Conservation (phyloP, 2,113 vertebrate species). For the Nannobrachium achirus region DNA sequence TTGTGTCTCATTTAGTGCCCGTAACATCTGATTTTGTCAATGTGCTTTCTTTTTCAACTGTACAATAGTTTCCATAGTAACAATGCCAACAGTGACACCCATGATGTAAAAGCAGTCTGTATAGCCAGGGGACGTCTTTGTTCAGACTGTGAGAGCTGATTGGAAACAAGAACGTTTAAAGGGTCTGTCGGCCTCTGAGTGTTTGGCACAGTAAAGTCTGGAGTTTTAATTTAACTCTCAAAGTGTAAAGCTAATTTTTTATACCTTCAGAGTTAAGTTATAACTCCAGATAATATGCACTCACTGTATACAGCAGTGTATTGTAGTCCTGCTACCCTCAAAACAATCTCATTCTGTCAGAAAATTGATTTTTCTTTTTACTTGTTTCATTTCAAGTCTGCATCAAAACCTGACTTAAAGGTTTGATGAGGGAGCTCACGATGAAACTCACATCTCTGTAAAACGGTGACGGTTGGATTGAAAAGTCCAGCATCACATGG, state of each 20-base stretch:
- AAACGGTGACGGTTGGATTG: neutral
- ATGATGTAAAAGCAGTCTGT: constrained; percentile 33
- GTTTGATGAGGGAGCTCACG: neutral
- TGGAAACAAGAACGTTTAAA: constrained; percentile 21
- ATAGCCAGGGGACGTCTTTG: constrained; percentile 33
- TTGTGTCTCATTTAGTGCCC: constrained; percentile 14
- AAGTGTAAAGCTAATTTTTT: too few relatives aligned
- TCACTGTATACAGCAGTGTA: neutral
- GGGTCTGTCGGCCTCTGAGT: neutral
- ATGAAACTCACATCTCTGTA: constrained; percentile 31
- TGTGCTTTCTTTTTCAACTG: constrained; percentile 34
- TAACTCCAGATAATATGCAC: neutral
- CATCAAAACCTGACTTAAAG: neutral
- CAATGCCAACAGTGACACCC: constrained; percentile 53
- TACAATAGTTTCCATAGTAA: constrained; percentile 67
- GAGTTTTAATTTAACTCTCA: too few relatives aligned
- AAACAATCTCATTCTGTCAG: neutral
- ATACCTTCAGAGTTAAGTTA: too few relatives aligned
- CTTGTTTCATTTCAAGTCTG: neutral
- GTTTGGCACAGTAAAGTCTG: neutral
- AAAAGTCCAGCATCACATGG: constrained; percentile 17
- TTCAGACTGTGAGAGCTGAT: constrained; percentile 35
- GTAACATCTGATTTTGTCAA: constrained; percentile 43
- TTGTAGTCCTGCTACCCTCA: neutral
- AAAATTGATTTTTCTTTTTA: neutral